A percentile compares a stretch with the other conserved stretches of the same genome.
These are phyloP conservation scores for Tenebrosternarchus preto DNA, from an alignment of 2,113 vertebrate species.

Conservation along the genomic window DNA sequence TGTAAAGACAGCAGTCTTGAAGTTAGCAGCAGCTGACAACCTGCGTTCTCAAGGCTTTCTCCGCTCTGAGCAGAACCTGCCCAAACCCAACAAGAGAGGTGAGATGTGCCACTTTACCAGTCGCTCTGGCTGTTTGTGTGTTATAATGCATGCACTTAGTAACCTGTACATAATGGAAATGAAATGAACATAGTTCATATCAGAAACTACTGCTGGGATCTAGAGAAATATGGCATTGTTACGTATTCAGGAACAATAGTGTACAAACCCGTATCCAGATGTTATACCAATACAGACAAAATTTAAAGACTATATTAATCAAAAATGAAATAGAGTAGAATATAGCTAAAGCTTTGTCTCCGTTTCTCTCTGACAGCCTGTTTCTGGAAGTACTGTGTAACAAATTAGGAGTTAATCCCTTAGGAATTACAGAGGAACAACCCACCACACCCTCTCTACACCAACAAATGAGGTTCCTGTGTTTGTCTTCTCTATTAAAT, in stretches of 20 bases:
- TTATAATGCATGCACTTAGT: background rate
- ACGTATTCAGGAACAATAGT: background rate
- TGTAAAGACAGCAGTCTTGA: constrained; percentile 69
- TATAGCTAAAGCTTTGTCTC: constrained; percentile 1
- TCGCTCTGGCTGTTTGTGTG: background rate
- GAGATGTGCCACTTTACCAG: constrained; percentile 28
- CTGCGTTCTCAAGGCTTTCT: constrained; percentile 71
- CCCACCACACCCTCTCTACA: constrained; percentile 1
- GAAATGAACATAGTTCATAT: no score
- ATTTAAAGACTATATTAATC: background rate
- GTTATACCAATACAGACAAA: no score
- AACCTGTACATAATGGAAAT: background rate
- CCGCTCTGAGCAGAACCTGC: constrained; percentile 70
- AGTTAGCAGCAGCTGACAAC: constrained; percentile 71
- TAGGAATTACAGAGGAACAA: constrained; percentile 6
- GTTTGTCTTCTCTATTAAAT: constrained; percentile 31
- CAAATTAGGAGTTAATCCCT: constrained; percentile 64
- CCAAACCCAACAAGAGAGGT: constrained; percentile 79
- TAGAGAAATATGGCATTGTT: background rate
- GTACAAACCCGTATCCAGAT: background rate
- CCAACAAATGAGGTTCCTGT: constrained; percentile 23
- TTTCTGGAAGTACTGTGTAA: constrained; percentile 86
- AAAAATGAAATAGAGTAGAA: background rate
- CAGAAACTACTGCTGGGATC: no score
- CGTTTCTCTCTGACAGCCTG: constrained; percentile 68